Percentiles rank a stretch among this genome's conserved stretches.
These are phyloP conservation scores for Agrypnia vestita DNA, from an alignment of 1,140 invertebrate species.

Conservation along the genomic window DNA sequence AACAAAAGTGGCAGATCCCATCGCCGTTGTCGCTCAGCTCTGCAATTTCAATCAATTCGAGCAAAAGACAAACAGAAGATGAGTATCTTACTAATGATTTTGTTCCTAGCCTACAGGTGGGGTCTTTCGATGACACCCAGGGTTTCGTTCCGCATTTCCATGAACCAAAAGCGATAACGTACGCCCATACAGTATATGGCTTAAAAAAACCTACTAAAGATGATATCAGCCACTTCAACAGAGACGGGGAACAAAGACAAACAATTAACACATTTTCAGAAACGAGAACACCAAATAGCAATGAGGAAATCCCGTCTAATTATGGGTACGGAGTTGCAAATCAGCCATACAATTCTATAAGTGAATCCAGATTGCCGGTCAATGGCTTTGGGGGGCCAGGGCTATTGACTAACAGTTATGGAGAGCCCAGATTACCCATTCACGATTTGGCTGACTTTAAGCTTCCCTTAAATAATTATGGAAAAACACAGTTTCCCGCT, in stretches of 20 bases:
- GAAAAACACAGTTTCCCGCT: background rate
- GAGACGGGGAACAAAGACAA: conserved; percentile 10
- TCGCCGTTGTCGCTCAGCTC: conserved; percentile 46
- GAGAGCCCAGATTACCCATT: conserved; percentile 12
- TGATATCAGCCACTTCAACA: conserved; percentile 42
- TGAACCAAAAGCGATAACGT: conserved; percentile 38
- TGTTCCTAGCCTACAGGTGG: conserved; percentile 56
- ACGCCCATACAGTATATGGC: conserved; percentile 28
- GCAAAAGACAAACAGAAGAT: conserved; percentile 56
- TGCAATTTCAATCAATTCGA: conserved; percentile 56
- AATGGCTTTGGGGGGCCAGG: background rate
- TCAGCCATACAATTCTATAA: background rate
- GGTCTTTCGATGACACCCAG: conserved; percentile 49
- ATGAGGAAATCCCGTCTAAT: background rate
- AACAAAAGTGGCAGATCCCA: conserved; percentile 58
- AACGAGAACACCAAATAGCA: background rate
- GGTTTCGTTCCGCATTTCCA: conserved; percentile 55
- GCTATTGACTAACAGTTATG: background rate
- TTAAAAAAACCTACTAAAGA: conserved; percentile 45
- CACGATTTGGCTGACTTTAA: background rate
- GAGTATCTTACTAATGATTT: conserved; percentile 37
- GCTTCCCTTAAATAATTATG: background rate
- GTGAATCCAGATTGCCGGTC: conserved; percentile 47
- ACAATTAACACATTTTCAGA: conserved; percentile 23
- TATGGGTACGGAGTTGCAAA: background rate